These are phyloP conservation scores for Eidolon dupreanum DNA, from an alignment of 2,797 vertebrate genomes.

Conservation along the genomic window DNA sequence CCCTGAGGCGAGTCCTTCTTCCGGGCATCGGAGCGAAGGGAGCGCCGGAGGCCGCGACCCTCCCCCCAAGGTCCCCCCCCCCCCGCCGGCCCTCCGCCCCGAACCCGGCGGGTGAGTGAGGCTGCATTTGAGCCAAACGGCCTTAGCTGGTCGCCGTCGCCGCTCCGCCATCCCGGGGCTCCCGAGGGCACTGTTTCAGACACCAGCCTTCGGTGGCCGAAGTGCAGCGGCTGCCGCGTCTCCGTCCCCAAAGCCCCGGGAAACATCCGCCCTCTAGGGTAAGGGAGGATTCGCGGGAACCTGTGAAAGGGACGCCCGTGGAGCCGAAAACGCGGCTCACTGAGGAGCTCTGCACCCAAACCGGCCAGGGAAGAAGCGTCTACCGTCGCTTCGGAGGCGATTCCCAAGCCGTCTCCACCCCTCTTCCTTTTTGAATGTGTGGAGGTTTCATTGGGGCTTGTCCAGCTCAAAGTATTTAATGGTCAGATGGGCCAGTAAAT, in stretches of 20 bases:
- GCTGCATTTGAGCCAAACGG: constrained; percentile 59
- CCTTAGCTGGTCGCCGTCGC: background rate
- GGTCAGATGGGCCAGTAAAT: background rate
- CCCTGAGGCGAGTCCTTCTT: background rate
- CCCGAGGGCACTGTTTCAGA: background rate
- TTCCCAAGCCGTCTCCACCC: background rate
- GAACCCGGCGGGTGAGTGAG: background rate
- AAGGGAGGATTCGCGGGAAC: background rate
- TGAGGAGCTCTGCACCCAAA: background rate
- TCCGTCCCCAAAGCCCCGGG: background rate
- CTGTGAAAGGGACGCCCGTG: rapidly evolving
- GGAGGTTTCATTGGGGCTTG: background rate
- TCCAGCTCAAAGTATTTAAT: background rate
- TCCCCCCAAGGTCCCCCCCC: background rate
- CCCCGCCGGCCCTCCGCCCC: background rate
- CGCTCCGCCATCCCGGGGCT: background rate
- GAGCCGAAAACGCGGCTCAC: rapidly evolving
- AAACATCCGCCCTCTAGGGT: background rate
- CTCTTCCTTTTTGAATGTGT: too few species aligned
- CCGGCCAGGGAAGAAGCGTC: background rate
- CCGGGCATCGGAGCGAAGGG: background rate
- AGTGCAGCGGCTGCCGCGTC: background rate
- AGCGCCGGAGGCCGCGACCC: background rate
- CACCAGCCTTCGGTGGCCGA: background rate
- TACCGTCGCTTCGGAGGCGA: background rate